A percentile compares a stretch with the other conserved stretches of the same genome.
These are phyloP conservation scores for Pitta sordida DNA, from an alignment of 2,113 vertebrate species.

Conservation along the genomic window DNA sequence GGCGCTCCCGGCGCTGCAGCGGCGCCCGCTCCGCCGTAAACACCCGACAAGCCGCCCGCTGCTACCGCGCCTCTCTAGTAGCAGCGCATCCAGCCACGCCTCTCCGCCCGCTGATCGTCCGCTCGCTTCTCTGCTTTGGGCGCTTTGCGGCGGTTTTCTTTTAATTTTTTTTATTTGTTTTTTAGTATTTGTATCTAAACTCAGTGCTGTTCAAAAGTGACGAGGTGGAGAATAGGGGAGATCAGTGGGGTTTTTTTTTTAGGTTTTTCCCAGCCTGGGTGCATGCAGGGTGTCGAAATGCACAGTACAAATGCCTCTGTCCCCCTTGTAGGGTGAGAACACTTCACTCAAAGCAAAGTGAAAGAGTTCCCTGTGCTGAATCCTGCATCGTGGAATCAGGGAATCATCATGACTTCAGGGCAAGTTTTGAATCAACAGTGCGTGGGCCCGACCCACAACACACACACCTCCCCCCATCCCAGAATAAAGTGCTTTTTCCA, in stretches of 20 bases:
- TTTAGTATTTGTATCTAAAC: no score
- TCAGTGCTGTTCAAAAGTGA: neutral
- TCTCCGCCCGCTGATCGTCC: neutral
- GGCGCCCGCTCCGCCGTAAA: slow-evolving; percentile 10
- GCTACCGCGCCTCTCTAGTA: slow-evolving; percentile 46
- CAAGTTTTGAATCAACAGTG: fast-evolving
- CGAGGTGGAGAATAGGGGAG: neutral
- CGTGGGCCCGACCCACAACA: neutral
- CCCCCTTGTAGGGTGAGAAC: fast-evolving
- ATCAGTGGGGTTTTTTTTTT: fast-evolving
- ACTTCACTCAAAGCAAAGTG: neutral
- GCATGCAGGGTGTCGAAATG: fast-evolving
- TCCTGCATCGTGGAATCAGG: neutral
- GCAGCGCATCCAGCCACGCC: neutral
- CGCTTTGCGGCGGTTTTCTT: neutral
- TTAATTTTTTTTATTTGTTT: neutral
- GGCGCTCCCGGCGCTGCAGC: neutral
- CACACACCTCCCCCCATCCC: neutral
- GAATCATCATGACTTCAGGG: neutral
- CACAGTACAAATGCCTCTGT: fast-evolving
- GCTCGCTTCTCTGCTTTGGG: neutral
- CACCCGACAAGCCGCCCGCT: neutral
- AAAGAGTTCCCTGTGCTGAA: neutral
- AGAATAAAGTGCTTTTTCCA: neutral
- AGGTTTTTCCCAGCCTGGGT: neutral